Evolutionary conservation across 1,140 invertebrate genomes (phyloP), one percentile per base, ranked within the genome.

Genomic region (Armadillidium nasatum): DNA sequence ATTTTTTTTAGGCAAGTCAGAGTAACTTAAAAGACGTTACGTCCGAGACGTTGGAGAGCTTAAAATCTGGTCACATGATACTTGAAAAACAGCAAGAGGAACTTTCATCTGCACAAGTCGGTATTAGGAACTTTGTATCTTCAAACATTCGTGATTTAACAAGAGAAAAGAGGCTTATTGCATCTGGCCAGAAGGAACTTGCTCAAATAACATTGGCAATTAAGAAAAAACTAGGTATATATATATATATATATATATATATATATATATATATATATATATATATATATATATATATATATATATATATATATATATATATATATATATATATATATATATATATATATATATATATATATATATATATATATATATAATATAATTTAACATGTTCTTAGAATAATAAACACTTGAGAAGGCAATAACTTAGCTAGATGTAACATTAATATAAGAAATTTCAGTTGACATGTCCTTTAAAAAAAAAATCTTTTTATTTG

Each of bases 91-190:
- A 89, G 78, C 89, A 90, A 77, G 79, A 87, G 72, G 82, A 86
- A 72, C 82, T 90, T 13, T 84, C 85, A 76, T 81, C 86, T 44
- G 86, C 88, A 9, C 88, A 90, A 77, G 78, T 82, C 15, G 80
- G 80, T 15, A 85, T 89, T 33, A 85, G 88, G 78, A 83, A 85
- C 44, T 84, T 87, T 15, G 84, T 90, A 2, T 84, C 87, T 7
- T 82, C 84, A 50, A 90, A 90, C 83, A 83, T 90, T 54, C 84
- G 85, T 74, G 83, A 88, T 44, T 83, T 91, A 13, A 83, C 83
- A 7, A 85, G 87, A 73, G 89, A 91, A 83, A 90, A 90, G 81
- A 85, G 86, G 23, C 79, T 90, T 7, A 90, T 90, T 82, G 83
- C 86, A 66, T 82, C 87, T 33, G 88, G 88, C 19, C 88, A 90